These are phyloP conservation scores for Drosophila anomelani DNA, from an alignment of 2,888 invertebrate species.

Conservation along the genomic window DNA sequence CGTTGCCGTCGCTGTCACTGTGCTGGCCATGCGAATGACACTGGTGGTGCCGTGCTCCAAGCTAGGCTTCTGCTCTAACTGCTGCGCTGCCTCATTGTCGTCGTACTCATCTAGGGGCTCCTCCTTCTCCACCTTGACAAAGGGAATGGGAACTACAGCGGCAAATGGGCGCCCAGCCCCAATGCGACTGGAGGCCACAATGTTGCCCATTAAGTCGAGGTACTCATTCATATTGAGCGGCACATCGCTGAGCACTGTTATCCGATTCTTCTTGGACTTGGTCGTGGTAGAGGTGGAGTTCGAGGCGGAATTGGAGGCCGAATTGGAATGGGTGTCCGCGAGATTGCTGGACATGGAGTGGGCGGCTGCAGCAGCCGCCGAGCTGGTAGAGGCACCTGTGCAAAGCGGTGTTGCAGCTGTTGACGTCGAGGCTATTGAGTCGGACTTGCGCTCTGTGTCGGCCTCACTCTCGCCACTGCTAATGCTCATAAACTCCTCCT, in stretches of 20 bases:
- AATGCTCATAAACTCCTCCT: conserved; percentile 77
- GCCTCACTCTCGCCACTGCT: conserved; percentile 68
- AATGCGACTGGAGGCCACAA: conserved; percentile 83
- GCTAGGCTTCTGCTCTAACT: conserved; percentile 55
- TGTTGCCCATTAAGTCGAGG: conserved; percentile 83
- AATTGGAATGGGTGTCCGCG: conserved; percentile 43
- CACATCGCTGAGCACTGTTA: conserved; percentile 84
- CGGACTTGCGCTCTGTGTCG: conserved; percentile 19
- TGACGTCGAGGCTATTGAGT: neutral
- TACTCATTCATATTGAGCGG: conserved; percentile 84
- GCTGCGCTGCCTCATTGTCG: conserved; percentile 12
- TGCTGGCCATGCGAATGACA: conserved; percentile 84
- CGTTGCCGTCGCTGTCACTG: conserved; percentile 7
- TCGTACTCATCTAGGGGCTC: conserved; percentile 82
- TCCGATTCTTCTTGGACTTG: conserved; percentile 77
- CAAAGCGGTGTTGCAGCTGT: conserved; percentile 35
- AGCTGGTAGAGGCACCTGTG: conserved; percentile 63
- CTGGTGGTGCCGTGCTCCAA: conserved; percentile 82
- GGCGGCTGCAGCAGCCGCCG: conserved; percentile 39
- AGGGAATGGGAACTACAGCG: conserved; percentile 72
- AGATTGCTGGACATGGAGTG: conserved; percentile 7
- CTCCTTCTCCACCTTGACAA: conserved; percentile 82
- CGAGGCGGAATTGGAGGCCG: conserved; percentile 41
- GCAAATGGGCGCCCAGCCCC: conserved; percentile 73
- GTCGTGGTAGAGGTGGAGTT: conserved; percentile 35